Percentiles rank a stretch among this genome's conserved stretches.
Conservation (phyloP, 2,888 invertebrate species). For the Brachypalpus laphriformis region DNA sequence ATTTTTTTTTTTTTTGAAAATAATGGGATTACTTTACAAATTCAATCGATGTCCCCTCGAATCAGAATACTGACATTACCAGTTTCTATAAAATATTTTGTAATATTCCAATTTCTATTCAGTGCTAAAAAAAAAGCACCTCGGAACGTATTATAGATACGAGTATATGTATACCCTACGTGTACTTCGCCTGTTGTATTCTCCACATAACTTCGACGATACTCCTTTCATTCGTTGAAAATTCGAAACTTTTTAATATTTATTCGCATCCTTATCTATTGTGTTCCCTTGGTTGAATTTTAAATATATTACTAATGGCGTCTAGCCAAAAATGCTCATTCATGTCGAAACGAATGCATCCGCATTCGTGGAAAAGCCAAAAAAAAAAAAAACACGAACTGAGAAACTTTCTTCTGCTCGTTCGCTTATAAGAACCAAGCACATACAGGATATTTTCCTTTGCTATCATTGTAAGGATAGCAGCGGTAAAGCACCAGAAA, state of each 20-base stretch:
- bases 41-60: background rate
- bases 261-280: conserved; percentile 75
- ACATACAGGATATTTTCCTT: conserved; percentile 8
- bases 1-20: no score
- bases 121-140: background rate
- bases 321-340: conserved; percentile 75
- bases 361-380: conserved; percentile 35
- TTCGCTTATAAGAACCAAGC: conserved; percentile 42
- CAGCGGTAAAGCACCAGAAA: background rate
- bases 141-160: background rate
- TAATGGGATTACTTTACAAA: background rate
- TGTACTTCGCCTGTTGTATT: background rate
- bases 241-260: conserved; percentile 73
- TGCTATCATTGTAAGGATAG: conserved; percentile 4
- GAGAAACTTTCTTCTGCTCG: conserved; percentile 58
- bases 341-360: conserved; percentile 58
- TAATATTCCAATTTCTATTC: background rate
- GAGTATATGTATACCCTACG: background rate
- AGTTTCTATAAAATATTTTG: background rate
- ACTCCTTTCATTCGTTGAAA: conserved; percentile 49
- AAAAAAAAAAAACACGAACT: conserved; percentile 44
- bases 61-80: background rate
- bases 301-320: conserved; percentile 77
- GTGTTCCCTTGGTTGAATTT: conserved; percentile 76
- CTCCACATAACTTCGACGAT: conserved; percentile 29